Evolutionary conservation across 92 coral and sea anemone species (phyloP).

Genomic region (Palythoa heliodiscus): DNA sequence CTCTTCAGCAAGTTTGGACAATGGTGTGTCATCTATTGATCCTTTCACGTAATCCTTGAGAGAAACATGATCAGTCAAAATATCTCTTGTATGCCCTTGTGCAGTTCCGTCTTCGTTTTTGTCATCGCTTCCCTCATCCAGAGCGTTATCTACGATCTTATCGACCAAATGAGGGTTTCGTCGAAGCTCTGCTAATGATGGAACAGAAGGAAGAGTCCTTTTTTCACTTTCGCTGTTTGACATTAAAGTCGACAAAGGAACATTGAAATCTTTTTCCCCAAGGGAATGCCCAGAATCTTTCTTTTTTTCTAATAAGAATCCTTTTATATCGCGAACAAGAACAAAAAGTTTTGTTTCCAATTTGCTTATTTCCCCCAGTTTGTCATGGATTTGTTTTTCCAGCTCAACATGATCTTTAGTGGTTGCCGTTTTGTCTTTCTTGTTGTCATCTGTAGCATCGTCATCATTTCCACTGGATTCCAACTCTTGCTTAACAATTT

Average conservation of each 20-base stretch:
- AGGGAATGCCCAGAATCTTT: slow-evolving; percentile 3
- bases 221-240: slow-evolving; percentile 12
- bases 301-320: slow-evolving; percentile 65
- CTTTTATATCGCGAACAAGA: slow-evolving; percentile 75
- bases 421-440: slow-evolving; percentile 10
- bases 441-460: slow-evolving; percentile 12
- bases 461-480: slow-evolving; percentile 19
- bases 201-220: slow-evolving; percentile 37
- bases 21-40: slow-evolving; percentile 76
- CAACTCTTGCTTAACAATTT: slow-evolving; percentile 71
- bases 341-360: slow-evolving; percentile 66
- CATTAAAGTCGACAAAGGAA: slow-evolving; percentile 35
- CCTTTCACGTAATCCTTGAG: slow-evolving; percentile 74
- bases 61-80: slow-evolving; percentile 69
- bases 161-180: slow-evolving; percentile 73
- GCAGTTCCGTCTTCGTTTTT: slow-evolving; percentile 52
- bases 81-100: slow-evolving; percentile 80
- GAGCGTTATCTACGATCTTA: slow-evolving; percentile 79
- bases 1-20: slow-evolving; percentile 85
- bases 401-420: slow-evolving; percentile 46
- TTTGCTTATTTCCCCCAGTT: slow-evolving; percentile 66
- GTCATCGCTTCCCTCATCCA: slow-evolving; percentile 57
- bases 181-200: slow-evolving; percentile 65
- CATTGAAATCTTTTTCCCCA: slow-evolving; percentile 54
- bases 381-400: slow-evolving; percentile 66